These are phyloP conservation scores for Phalacrocorax aristotelis DNA, from an alignment of 2,113 vertebrate genomes.

Conservation along the genomic window DNA sequence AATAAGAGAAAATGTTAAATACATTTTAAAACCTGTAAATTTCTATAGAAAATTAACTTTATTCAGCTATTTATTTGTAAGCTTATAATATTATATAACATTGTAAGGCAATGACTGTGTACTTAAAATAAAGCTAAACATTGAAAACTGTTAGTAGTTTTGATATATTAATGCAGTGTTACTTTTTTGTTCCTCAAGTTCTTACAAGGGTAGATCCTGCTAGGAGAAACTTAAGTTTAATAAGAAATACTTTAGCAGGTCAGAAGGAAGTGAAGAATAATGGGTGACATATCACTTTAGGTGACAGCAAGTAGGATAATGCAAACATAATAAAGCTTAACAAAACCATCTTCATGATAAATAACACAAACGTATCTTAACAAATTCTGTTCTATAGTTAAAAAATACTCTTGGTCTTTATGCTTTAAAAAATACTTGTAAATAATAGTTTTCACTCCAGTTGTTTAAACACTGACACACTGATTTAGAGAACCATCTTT, in stretches of 20 bases:
- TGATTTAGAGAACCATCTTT: neutral
- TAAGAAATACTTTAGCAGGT: neutral
- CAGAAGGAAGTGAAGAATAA: neutral
- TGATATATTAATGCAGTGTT: neutral
- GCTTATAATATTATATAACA: neutral
- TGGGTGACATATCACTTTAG: neutral
- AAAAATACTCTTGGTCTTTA: conserved; percentile 2
- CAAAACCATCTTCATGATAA: neutral
- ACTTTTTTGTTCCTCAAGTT: neutral
- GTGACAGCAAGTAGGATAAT: neutral
- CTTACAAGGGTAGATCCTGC: neutral
- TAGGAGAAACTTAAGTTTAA: neutral
- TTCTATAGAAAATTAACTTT: neutral
- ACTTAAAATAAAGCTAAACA: neutral
- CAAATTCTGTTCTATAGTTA: neutral
- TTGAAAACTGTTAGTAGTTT: neutral
- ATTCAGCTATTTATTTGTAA: neutral
- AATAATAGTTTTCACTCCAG: neutral
- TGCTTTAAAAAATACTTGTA: neutral
- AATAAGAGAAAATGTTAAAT: neutral
- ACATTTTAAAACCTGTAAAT: accelerated
- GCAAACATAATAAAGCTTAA: neutral
- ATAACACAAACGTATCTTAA: neutral
- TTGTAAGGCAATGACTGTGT: neutral
- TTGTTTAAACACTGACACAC: neutral